Evolutionary conservation across 2,113 vertebrate species (phyloP), one percentile per base, ranked within the genome.

Genomic region (Setophaga petechia): DNA sequence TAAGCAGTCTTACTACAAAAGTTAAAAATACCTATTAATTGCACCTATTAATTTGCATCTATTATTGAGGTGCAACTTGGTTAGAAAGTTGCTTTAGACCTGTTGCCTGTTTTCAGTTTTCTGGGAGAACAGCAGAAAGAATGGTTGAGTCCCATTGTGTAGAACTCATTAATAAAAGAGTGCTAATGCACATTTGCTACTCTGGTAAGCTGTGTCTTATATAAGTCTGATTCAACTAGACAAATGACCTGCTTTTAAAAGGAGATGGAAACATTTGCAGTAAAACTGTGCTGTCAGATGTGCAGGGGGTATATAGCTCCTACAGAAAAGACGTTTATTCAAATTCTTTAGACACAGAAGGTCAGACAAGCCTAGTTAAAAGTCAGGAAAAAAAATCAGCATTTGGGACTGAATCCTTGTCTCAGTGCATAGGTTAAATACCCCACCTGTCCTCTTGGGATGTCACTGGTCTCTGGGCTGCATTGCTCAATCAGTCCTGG

Each of bases 311-410:
- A 55, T 75, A 61, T 39, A 88, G 35, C 69, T 82, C 72, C 51
- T 85, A 55, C 33, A 66, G 65, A 92, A 86, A 94, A 92, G 69
- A 97, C 43, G 27, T 89, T 93, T 97, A 97, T 96, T 93, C 90
- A 92, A 87, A 97, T 97, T 96, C 27, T 72, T 71, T 79, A 58
- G 73, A 94, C 94, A 94, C 46, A 79, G 92, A 97, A 97, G 94
- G 94, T 95, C 93, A 95, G 94, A 95, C n/a, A 86, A 95, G n/a
- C 84, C 83, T 94, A 91, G 94, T 95, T 97, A 97, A 95, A 97
- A 97, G 94, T 87, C 33, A 41, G 41, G 57, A 24, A 75, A 94
- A 89, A 62, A 73, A 91, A 76, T 47, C n/a, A 79, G 23, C 30
- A 15, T 83, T 91, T 80, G 33, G 37, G 54, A 46, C 46, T 62